Conservation (phyloP, 1,140 invertebrate species). For the Drosophila nigrodunni region DNA sequence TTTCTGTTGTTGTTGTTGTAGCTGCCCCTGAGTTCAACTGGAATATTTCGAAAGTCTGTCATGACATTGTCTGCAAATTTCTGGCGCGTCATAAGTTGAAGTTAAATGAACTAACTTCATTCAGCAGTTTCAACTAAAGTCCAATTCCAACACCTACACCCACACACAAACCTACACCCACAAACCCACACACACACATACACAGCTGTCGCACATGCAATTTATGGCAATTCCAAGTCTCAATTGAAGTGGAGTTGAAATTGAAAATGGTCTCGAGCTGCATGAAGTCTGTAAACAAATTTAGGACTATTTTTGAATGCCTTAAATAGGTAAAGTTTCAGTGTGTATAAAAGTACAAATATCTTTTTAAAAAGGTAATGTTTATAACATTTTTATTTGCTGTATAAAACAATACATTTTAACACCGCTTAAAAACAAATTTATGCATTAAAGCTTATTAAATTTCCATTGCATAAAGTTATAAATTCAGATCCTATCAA, state of each 20-base stretch:
- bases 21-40: slow-evolving; percentile 44
- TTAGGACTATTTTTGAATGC: slow-evolving; percentile 12
- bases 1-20: slow-evolving; percentile 48
- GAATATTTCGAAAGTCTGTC: slow-evolving; percentile 64
- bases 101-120: slow-evolving; percentile 82
- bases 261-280: slow-evolving; percentile 49
- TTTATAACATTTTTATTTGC: too few species aligned
- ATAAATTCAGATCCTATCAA: too few species aligned
- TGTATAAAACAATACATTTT: too few species aligned
- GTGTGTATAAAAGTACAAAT: not conserved
- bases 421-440: too few species aligned
- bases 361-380: too few species aligned
- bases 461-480: too few species aligned
- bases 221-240: slow-evolving; percentile 80
- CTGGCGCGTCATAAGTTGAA: slow-evolving; percentile 76
- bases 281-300: slow-evolving; percentile 34
- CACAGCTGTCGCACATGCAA: slow-evolving; percentile 77
- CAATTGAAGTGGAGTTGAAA: slow-evolving; percentile 74
- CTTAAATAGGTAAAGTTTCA: not conserved
- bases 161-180: slow-evolving; percentile 28
- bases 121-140: slow-evolving; percentile 28
- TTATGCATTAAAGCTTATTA: too few species aligned
- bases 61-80: slow-evolving; percentile 76
- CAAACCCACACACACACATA: slow-evolving; percentile 31
- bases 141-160: slow-evolving; percentile 26